These are phyloP conservation scores for Dendroctonus ponderosae DNA, from an alignment of 1,140 invertebrate species.

Conservation along the genomic window DNA sequence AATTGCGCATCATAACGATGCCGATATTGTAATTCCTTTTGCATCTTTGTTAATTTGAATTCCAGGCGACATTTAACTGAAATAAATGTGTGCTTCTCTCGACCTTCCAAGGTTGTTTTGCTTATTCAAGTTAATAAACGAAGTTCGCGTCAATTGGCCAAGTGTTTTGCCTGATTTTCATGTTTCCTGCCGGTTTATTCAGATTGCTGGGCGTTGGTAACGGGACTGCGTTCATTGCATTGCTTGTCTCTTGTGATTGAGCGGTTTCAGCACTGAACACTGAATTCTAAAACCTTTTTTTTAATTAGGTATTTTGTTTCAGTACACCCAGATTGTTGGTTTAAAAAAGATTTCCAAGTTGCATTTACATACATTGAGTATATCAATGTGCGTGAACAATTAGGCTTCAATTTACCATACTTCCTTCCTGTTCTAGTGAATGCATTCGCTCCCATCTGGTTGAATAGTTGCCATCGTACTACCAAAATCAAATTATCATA, in stretches of 20 bases:
- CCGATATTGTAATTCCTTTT: no score
- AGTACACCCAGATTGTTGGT: background rate
- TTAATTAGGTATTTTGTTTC: no score
- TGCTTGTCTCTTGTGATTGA: no score
- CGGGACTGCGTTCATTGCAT: no score
- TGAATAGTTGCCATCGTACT: conserved; percentile 2
- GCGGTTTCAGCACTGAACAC: no score
- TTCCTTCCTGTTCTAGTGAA: conserved; percentile 19
- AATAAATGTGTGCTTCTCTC: background rate
- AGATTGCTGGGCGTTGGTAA: no score
- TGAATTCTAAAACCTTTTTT: background rate
- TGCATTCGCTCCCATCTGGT: conserved; percentile 6
- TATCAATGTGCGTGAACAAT: background rate
- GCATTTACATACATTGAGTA: background rate
- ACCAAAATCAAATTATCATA: conserved; percentile 7
- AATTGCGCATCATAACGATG: no score
- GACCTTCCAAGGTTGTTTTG: conserved; percentile 6
- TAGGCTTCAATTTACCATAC: conserved; percentile 16
- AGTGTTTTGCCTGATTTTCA: no score
- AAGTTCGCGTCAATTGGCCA: background rate
- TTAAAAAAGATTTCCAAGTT: no score
- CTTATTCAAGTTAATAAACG: background rate
- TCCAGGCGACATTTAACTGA: no score
- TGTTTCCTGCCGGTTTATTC: no score
- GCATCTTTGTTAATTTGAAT: no score